Base-by-base conservation (phyloP, 2,113 vertebrate species). In the Eurystomus gularis region DNA sequence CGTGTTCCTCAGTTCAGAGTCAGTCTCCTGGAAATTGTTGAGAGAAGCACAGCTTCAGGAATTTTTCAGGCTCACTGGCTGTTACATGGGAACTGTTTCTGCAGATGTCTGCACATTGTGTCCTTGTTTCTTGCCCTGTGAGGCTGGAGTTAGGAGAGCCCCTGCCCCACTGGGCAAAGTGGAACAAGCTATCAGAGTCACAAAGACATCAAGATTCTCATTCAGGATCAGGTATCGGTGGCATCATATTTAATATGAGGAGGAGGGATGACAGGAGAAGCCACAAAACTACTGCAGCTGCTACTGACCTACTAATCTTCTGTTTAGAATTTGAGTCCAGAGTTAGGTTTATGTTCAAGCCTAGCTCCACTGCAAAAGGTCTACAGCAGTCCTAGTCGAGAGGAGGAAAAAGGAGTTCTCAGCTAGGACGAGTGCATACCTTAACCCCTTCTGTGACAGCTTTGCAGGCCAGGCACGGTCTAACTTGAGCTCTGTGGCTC, bases 1-100 rank as follows among this genome's bases (percentile, higher is more conserved):
- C 94, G 96, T 96, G 57, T 96, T 95, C 76, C 88, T 97, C 93
- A 98, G 76, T 72, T 98, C 93, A 46, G 48, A 86, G 92, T 98
- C 96, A 85, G 95, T 95, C 84, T 98, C 97, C 98, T 98, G 86
- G 35, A 89, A 94, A 65, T 60, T 52, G 52, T 60, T 52, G 52
- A 76, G 55, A 29, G 17, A 72, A 58, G 71, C 7, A 49, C 52
- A 86, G 54, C 28, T 23, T 80, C 7, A 25, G 20, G 48, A 61
- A 29, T 61, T 78, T 73, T 54, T 94, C 25, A 65, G 64, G 21
- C 21, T 80, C 29, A 4, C 42, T 81, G 68, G 52, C 20, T 73
- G 29, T 66, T 54, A 66, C 17, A 10, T 54, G 40, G 52, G 46
- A 48, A 25, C 31, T 84, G 33, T 57, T 71, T 82, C 42, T 82